These are phyloP conservation scores for Amphibalanus amphitrite DNA, from an alignment of 1,140 invertebrate genomes.

Conservation along the genomic window DNA sequence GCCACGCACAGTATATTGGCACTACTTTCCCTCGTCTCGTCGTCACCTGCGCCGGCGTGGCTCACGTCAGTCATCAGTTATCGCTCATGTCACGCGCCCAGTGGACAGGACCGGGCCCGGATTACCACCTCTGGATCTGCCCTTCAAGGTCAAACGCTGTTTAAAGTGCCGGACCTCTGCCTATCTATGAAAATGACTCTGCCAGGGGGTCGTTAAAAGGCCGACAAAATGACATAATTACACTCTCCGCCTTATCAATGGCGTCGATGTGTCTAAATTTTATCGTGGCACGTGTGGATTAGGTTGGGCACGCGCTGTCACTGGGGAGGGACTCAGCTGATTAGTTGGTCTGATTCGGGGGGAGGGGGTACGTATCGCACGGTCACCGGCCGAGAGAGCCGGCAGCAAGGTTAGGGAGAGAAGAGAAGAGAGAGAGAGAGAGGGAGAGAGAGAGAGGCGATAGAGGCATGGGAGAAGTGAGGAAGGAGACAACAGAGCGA, in stretches of 20 bases:
- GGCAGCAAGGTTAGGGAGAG: too few relatives aligned
- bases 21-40: too few relatives aligned
- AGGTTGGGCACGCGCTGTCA: background rate
- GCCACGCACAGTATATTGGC: too few relatives aligned
- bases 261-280: background rate
- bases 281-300: background rate
- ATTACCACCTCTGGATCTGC: background rate
- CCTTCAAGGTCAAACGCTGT: background rate
- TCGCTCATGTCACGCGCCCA: background rate
- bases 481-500: too few relatives aligned
- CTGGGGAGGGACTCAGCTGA: too few relatives aligned
- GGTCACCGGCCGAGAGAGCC: too few relatives aligned
- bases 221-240: slow-evolving; percentile 2
- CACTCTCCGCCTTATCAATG: background rate
- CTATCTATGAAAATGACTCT: background rate
- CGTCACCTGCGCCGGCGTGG: background rate
- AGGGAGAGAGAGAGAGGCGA: too few relatives aligned
- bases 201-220: background rate
- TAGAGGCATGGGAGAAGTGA: too few relatives aligned
- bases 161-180: background rate
- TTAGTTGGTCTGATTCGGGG: too few relatives aligned
- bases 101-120: background rate
- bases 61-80: background rate
- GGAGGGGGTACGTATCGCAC: too few relatives aligned
- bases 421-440: too few relatives aligned